Conservation (phyloP, 1,140 invertebrate species). For the Aphis craccivora region DNA sequence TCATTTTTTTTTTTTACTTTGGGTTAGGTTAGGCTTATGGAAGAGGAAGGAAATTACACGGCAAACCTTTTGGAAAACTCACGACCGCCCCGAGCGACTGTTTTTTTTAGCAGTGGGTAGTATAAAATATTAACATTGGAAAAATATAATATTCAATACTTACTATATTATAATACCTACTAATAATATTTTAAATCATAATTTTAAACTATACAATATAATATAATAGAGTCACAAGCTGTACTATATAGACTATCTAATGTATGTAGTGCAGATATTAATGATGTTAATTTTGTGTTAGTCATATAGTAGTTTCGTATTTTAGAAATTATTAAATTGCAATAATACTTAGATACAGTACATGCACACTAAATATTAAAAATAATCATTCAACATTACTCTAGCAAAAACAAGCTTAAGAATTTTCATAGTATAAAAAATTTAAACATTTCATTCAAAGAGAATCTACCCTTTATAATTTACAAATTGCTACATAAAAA, state of each 20-base stretch:
- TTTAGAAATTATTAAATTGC: background rate
- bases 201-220: background rate
- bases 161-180: background rate
- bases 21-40: background rate
- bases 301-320: background rate
- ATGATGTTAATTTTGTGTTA: background rate
- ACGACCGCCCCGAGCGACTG: background rate
- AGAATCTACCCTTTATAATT: too few relatives aligned
- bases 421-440: too few relatives aligned
- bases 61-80: conserved; percentile 27
- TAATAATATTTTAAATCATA: background rate
- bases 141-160: background rate
- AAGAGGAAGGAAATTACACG: background rate
- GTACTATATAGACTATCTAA: background rate
- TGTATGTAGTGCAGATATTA: background rate
- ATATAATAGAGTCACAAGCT: background rate
- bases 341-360: background rate
- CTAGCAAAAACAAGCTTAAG: too few relatives aligned
- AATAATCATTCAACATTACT: too few relatives aligned
- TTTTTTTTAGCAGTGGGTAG: background rate
- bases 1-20: background rate
- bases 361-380: background rate
- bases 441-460: too few relatives aligned
- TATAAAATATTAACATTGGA: background rate
- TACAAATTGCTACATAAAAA: too few relatives aligned